Conservation (phyloP, 2,113 vertebrate species). For the Epinephelus fuscoguttatus region DNA sequence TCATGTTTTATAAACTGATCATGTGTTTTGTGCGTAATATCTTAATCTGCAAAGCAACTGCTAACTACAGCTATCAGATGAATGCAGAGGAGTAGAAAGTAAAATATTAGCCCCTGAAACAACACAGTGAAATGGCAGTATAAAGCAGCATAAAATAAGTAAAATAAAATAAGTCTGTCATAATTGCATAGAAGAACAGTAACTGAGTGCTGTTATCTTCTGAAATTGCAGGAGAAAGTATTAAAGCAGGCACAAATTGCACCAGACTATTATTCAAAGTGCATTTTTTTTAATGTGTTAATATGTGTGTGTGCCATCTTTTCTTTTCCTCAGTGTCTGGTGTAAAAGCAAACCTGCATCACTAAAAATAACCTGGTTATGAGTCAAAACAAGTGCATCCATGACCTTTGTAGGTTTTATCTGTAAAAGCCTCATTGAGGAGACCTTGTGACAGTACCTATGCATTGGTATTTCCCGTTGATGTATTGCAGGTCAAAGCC, state of each 20-base stretch:
- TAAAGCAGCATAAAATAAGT: background rate
- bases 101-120: background rate
- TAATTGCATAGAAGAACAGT: background rate
- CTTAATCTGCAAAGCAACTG: background rate
- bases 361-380: constrained; percentile 4
- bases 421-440: constrained; percentile 5
- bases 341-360: background rate
- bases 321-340: background rate
- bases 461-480: constrained; percentile 95
- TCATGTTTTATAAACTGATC: background rate
- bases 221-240: background rate
- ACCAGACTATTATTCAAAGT: background rate
- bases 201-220: background rate
- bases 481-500: constrained; percentile 96
- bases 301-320: background rate
- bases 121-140: background rate
- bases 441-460: constrained; percentile 83
- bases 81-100: background rate
- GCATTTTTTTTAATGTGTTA: background rate
- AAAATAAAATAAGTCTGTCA: background rate
- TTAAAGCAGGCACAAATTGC: background rate
- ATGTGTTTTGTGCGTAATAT: background rate
- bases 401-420: constrained; percentile 19
- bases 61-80: background rate
- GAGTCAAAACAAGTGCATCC: constrained; percentile 3